These are phyloP conservation scores for Scaptomyza parva DNA, from an alignment of 2,888 invertebrate species.

Conservation along the genomic window DNA sequence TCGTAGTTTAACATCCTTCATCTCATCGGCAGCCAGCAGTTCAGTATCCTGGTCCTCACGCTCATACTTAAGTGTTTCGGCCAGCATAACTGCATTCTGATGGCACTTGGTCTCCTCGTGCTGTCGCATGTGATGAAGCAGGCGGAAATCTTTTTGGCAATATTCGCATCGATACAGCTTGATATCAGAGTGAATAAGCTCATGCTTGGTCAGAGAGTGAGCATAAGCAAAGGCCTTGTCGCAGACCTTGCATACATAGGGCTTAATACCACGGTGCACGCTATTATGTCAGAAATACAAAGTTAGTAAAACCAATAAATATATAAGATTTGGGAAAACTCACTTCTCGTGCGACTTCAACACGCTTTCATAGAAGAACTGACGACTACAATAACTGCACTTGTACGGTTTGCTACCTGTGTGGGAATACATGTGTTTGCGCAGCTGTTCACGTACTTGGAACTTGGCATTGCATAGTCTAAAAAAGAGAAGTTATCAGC, in stretches of 20 bases:
- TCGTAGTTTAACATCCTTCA: slow-evolving; percentile 45
- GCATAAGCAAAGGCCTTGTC: slow-evolving; percentile 81
- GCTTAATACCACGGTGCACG: slow-evolving; percentile 81
- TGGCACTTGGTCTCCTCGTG: slow-evolving; percentile 82
- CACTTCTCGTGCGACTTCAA: slow-evolving; percentile 82
- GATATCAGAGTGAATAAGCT: slow-evolving; percentile 82
- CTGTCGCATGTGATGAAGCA: slow-evolving; percentile 83
- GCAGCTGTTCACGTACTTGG: slow-evolving; percentile 79
- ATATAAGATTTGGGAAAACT: slow-evolving; percentile 25
- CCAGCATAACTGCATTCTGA: slow-evolving; percentile 77
- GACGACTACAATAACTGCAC: slow-evolving; percentile 80
- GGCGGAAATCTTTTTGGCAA: slow-evolving; percentile 82
- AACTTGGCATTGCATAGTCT: slow-evolving; percentile 81
- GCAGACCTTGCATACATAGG: slow-evolving; percentile 80
- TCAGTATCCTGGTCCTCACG: slow-evolving; percentile 55
- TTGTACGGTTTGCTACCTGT: slow-evolving; percentile 82
- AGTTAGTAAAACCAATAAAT: background rate
- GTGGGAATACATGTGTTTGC: slow-evolving; percentile 82
- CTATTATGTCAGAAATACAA: slow-evolving; percentile 33
- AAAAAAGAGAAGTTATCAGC: background rate
- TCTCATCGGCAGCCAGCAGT: slow-evolving; percentile 42
- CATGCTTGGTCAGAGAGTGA: slow-evolving; percentile 81
- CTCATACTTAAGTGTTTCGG: slow-evolving; percentile 56
- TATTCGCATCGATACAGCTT: slow-evolving; percentile 82
- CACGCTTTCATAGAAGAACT: slow-evolving; percentile 83